Base-by-base conservation (phyloP, 1,140 invertebrate genomes). In the Asobara japonica region DNA sequence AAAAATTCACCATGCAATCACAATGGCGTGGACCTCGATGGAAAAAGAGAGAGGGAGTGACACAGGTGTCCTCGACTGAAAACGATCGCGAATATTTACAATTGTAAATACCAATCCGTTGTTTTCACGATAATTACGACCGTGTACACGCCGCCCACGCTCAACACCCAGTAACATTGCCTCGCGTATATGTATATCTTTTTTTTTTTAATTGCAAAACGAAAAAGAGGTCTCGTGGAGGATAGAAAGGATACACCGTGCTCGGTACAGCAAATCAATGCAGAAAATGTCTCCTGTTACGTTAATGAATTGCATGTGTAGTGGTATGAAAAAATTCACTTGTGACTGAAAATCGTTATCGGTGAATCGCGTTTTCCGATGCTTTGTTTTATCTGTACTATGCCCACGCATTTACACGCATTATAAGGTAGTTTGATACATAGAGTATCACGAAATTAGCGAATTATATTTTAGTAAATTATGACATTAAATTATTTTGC, bases 301-400 rank as follows among this genome's bases (percentile, higher is more conserved):
- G 33, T 78, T 77, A 78, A 78, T 77, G 74, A 77, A 71, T 78
- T 62, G 64, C 70, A 72, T 68, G 65, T 33, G 16, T 16, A 13
- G 20, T 45, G 29, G 61, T 56, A 30, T 20, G 41, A 29, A 48
- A 71, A 71, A 65, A 62, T 71, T 71, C 30, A 71, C 25, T 65
- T 68, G 41, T 41, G 45, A 33, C 25, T 71, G 36, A 16, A 65
- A 66, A 56, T 25, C 33, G 18, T 51, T 33, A 22, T 56, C 51
- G 22, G 13, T 10, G 22, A 56, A 56, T 56, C 51, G 11, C 51
- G 25, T 56, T 56, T 56, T 27, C 20, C 51, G 5, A 22, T 22
- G 22, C 22, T 56, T 56, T 56, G 11, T 56, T 10, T 22, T 8
- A 10, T 56, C 8, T 56, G 22, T 56, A 11, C 22, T 25, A 3